These are phyloP conservation scores for Tenualosa ilisha DNA, from an alignment of 2,797 vertebrate genomes.

Conservation along the genomic window DNA sequence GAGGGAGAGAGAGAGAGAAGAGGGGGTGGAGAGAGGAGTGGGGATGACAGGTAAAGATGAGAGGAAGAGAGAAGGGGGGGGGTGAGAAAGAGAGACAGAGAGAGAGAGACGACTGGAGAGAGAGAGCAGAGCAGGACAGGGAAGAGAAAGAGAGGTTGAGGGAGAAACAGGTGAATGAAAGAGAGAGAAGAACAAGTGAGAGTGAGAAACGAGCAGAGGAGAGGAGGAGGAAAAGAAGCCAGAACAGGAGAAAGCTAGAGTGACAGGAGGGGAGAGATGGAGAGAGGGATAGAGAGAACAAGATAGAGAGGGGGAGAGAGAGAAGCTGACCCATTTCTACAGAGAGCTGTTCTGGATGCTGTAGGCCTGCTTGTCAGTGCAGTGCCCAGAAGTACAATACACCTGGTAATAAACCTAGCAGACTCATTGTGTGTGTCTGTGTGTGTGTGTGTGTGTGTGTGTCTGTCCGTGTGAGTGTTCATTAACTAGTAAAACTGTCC, in stretches of 20 bases:
- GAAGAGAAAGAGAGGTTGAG: background rate
- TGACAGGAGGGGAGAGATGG: background rate
- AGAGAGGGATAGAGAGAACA: background rate
- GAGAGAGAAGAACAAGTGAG: constrained; percentile 12
- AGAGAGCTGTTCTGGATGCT: constrained; percentile 31
- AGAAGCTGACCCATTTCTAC: constrained; percentile 47
- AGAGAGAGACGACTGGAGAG: background rate
- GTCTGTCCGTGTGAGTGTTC: background rate
- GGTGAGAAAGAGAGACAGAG: background rate
- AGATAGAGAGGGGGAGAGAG: constrained; percentile 24
- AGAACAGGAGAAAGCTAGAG: background rate
- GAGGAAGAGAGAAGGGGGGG: background rate
- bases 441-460: background rate
- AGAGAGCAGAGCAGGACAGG: background rate
- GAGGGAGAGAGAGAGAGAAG: too few species aligned
- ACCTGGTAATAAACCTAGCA: background rate
- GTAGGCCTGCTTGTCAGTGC: constrained; percentile 33
- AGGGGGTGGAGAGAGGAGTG: too few species aligned
- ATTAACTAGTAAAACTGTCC: background rate
- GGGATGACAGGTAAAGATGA: background rate
- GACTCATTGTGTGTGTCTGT: background rate
- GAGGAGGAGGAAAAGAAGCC: too few species aligned
- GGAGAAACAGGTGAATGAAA: too few species aligned
- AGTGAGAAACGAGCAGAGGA: background rate
- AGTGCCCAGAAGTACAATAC: constrained; percentile 49